A percentile compares a stretch with the other conserved stretches of the same genome.
Conservation (phyloP, 2,113 vertebrate species). For the Aegithalos caudatus region DNA sequence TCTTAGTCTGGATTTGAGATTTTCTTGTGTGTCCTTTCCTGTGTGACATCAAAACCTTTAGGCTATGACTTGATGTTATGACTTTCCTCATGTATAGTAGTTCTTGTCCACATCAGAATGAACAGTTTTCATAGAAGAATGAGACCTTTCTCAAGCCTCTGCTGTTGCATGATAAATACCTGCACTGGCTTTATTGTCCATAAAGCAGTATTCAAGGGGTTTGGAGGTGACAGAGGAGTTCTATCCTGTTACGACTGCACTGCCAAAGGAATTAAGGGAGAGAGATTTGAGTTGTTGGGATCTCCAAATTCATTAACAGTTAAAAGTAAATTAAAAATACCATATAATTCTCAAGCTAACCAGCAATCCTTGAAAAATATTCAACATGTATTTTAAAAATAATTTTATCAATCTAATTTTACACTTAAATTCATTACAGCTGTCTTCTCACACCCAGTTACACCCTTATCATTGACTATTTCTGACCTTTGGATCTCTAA, state of each 20-base stretch:
- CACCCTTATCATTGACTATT: neutral
- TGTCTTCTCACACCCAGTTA: neutral
- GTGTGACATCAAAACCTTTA: neutral
- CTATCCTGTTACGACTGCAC: neutral
- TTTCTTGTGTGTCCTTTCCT: neutral
- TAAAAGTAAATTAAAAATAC: neutral
- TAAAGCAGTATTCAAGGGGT: neutral
- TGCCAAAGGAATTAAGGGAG: neutral
- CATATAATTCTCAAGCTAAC: neutral
- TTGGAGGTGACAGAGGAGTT: neutral
- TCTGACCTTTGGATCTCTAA: neutral
- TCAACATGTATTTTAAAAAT: neutral
- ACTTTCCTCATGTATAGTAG: neutral
- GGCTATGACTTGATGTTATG: neutral
- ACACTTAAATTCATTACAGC: neutral
- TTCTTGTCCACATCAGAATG: neutral
- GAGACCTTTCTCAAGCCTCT: neutral
- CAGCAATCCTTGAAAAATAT: neutral
- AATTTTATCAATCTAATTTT: neutral
- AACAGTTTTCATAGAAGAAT: neutral
- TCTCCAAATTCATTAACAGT: neutral
- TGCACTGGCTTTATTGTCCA: neutral
- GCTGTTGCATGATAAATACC: neutral
- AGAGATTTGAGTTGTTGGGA: neutral
- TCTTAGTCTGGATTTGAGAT: neutral